These are phyloP conservation scores for Lepidocyrtoides sp. DNA, from an alignment of 2,888 invertebrate species.

Conservation along the genomic window DNA sequence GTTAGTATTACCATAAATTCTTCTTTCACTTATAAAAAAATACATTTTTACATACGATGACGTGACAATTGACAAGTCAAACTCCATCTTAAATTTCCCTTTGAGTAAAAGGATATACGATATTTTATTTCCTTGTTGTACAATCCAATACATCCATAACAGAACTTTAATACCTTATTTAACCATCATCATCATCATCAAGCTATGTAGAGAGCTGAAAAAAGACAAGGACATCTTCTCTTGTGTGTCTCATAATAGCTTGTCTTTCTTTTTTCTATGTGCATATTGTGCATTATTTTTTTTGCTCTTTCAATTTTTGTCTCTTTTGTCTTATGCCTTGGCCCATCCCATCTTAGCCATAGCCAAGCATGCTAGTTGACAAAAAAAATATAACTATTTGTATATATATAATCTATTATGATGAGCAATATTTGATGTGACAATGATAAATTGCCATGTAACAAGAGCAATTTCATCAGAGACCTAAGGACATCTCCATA, in stretches of 20 bases:
- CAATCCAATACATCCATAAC: neutral
- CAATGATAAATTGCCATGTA: neutral
- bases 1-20: too few species aligned
- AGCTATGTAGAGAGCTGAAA: neutral
- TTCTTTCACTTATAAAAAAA: too few species aligned
- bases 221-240: neutral
- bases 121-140: neutral
- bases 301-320: neutral
- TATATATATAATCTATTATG: too few species aligned
- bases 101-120: neutral
- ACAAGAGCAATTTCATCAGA: neutral
- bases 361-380: neutral
- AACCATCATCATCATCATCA: neutral
- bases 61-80: too few species aligned
- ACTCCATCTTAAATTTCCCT: too few species aligned
- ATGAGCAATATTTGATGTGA: conserved; percentile 12
- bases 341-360: neutral
- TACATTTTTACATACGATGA: too few species aligned
- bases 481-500: neutral
- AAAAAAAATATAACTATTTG: neutral
- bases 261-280: neutral
- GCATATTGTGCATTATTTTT: too few species aligned
- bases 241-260: too few species aligned
- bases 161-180: too few species aligned
- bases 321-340: neutral